Percentiles rank a stretch among this genome's conserved stretches.
Conservation (phyloP, 1,140 invertebrate species). For the Formica exsecta region DNA sequence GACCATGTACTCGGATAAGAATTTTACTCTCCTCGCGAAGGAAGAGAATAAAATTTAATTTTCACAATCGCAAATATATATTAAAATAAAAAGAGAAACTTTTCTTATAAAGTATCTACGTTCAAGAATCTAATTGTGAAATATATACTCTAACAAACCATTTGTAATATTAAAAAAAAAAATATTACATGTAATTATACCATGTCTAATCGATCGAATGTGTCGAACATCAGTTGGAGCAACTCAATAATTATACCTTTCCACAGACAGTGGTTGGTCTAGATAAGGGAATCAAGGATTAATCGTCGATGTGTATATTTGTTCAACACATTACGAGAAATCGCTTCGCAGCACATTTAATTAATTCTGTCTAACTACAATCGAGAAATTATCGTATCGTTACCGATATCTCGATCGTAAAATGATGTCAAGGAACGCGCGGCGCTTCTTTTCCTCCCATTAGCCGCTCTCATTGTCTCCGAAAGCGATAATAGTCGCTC, state of each 20-base stretch:
- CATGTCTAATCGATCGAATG: slow-evolving; percentile 5
- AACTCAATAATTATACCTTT: slow-evolving; percentile 44
- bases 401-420: slow-evolving; percentile 57
- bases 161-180: background rate
- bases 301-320: background rate
- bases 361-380: slow-evolving; percentile 10
- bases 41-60: background rate
- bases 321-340: background rate
- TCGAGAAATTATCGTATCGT: slow-evolving; percentile 52
- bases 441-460: slow-evolving; percentile 47
- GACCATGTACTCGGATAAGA: slow-evolving; percentile 6
- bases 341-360: background rate
- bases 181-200: slow-evolving; percentile 19
- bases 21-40: background rate
- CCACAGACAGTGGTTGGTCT: background rate
- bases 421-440: slow-evolving; percentile 57
- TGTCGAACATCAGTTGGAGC: slow-evolving; percentile 15
- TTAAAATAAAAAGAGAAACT: background rate
- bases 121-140: background rate
- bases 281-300: background rate
- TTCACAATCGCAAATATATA: background rate
- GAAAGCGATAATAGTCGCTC: slow-evolving; percentile 57
- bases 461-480: slow-evolving; percentile 50
- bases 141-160: background rate
- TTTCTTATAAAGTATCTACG: background rate